A percentile compares a stretch with the other conserved stretches of the same genome.
Conservation (phyloP, 1,140 invertebrate genomes). For the Brachionus rubens region DNA sequence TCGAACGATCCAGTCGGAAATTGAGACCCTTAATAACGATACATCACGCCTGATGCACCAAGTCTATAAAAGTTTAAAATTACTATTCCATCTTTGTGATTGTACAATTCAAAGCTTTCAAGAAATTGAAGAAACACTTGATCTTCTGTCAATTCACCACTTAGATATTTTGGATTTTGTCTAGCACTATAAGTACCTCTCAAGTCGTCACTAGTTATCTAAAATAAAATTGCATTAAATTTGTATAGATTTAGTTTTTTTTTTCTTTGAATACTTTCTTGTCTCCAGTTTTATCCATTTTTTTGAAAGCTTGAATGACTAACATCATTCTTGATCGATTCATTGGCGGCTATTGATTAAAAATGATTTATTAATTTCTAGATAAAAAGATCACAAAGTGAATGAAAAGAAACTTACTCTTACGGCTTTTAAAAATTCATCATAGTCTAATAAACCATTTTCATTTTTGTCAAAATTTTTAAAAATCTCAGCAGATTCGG, state of each 20-base stretch:
- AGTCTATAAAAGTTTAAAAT: too few species aligned
- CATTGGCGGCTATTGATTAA: conserved; percentile 73
- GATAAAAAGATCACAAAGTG: background rate
- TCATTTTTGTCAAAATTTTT: conserved; percentile 74
- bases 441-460: conserved; percentile 74
- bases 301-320: conserved; percentile 76
- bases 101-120: conserved; percentile 76
- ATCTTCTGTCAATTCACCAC: conserved; percentile 81
- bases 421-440: conserved; percentile 77
- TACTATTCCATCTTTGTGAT: conserved; percentile 76
- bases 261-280: conserved; percentile 52
- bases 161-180: conserved; percentile 75
- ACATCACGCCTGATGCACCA: too few species aligned
- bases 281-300: conserved; percentile 77
- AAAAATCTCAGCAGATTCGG: conserved; percentile 69
- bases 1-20: too few species aligned
- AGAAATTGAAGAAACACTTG: conserved; percentile 79
- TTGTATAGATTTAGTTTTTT: background rate
- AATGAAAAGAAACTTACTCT: conserved; percentile 64
- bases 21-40: too few species aligned
- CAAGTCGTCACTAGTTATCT: conserved; percentile 52
- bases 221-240: conserved; percentile 51
- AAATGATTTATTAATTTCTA: background rate
- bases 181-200: conserved; percentile 74
- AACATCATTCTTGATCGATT: conserved; percentile 69